Base-by-base conservation (phyloP, 2,113 vertebrate species). In the Astur gentilis region DNA sequence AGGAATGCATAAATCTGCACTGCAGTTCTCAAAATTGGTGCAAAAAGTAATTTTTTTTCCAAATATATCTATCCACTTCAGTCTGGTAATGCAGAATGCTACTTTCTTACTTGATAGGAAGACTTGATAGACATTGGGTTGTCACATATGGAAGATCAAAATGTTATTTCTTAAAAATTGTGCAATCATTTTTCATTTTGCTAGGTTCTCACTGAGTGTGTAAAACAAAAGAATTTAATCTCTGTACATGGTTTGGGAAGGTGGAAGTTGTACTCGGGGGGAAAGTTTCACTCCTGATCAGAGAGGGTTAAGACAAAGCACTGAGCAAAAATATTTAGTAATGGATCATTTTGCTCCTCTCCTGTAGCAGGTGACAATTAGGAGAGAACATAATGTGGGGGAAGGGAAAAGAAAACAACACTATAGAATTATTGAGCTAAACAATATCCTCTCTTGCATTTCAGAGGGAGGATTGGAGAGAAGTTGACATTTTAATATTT, bases 401-500 rank as follows among this genome's bases (percentile, higher is more conserved):
- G 86, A 55, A 72, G 45, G 50, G 57, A 47, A 78, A 91, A 67
- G 7, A 40, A 71, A 83, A 42, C 13, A 83, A 69, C 45, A 8
- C 60, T 71, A 18, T 32, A 60, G 92, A 78, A 85, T 66, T 96
- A 81, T 31, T 78, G 85, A 96, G 69, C 75, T 75, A 78, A 94
- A 94, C 78, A 72, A 95, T 75, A 90, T 61, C 69, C 22, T 96
- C 54, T 73, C 80, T 27, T 92, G 44, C 45, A 75, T 91, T 95
- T 95, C 92, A 78, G 86, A 87, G 81, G 65, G n/a, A 64, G 38
- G 70, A 75, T 6, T 92, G 80, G 62, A 89, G 78, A 91, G 47
- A 75, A 71, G 83, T 31, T 97, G 95, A 97, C 93, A 88, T 93
- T 97, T 94, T 92, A 95, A 86, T 97, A 97, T 90, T 96, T 97